phyloP scores from a whole-genome alignment of 2,888 invertebrate genomes.

The Pristionchus mayeri region DNA sequence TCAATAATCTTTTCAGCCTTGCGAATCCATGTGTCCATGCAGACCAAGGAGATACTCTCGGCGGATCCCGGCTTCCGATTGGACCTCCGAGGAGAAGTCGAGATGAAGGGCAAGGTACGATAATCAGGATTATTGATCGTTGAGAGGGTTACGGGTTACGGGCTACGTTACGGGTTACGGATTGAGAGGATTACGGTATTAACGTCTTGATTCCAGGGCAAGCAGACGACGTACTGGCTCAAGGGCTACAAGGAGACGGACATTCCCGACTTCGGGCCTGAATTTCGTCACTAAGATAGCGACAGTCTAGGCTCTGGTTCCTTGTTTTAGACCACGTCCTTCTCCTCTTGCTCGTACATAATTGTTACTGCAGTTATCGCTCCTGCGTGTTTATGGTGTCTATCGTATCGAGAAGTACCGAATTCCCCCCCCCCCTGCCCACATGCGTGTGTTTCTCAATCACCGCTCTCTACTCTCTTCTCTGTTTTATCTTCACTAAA shows the following conservation, averaged over 20 bases:
- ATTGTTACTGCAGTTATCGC: constrained; percentile 30
- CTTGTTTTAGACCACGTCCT: neutral
- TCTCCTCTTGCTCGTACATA: too few relatives aligned
- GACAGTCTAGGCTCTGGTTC: neutral
- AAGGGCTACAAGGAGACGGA: constrained; percentile 73
- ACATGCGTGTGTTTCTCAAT: neutral
- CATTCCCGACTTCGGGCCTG: constrained; percentile 75
- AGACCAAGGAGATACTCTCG: constrained; percentile 72
- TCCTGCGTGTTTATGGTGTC: neutral
- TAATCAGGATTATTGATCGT: neutral
- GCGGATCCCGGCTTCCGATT: constrained; percentile 73
- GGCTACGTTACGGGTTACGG: neutral
- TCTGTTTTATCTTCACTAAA: neutral
- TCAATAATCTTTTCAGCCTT: constrained; percentile 69
- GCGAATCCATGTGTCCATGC: constrained; percentile 74
- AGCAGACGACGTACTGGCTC: constrained; percentile 75
- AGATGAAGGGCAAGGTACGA: constrained; percentile 76
- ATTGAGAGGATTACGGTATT: neutral
- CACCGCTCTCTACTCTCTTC: neutral
- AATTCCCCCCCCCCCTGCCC: neutral
- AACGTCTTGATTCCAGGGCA: constrained; percentile 38
- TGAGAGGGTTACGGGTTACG: neutral
- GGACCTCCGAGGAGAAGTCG: constrained; percentile 75
- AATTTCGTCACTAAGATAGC: constrained; percentile 58
- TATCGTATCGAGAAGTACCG: neutral